These are phyloP conservation scores for Podarcis lilfordi DNA, from an alignment of 2,797 vertebrate species.

Conservation along the genomic window DNA sequence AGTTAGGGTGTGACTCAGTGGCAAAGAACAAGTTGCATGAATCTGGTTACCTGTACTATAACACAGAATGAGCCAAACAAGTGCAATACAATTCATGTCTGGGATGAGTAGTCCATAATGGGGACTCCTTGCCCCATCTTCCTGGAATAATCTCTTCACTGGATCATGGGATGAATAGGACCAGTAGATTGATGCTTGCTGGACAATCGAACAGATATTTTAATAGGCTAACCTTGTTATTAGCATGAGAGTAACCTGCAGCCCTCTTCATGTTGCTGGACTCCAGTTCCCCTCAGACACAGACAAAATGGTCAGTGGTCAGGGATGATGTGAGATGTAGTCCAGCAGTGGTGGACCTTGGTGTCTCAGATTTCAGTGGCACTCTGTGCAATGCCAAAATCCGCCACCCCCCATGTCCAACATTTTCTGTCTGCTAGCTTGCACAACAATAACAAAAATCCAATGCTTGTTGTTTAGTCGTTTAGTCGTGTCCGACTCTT, in stretches of 20 bases:
- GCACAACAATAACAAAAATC: too few relatives aligned
- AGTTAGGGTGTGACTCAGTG: slow-evolving; percentile 35
- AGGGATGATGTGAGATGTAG: too few relatives aligned
- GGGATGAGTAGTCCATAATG: background rate
- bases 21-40: slow-evolving; percentile 26
- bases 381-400: too few relatives aligned
- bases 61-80: background rate
- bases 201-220: background rate
- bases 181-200: fast-evolving
- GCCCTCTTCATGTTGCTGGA: too few relatives aligned
- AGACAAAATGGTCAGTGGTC: too few relatives aligned
- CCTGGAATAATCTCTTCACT: background rate
- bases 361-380: too few relatives aligned
- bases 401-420: too few relatives aligned
- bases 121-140: background rate
- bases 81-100: background rate
- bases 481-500: too few relatives aligned
- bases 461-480: too few relatives aligned
- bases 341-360: too few relatives aligned
- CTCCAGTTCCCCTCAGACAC: too few relatives aligned
- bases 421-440: too few relatives aligned
- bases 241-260: background rate
- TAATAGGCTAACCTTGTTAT: background rate
- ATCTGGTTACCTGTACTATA: background rate
- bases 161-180: background rate